A percentile compares a stretch with the other conserved stretches of the same genome.
Evolutionary conservation across 1,140 invertebrate genomes (phyloP).

Genomic region (Cecropterus lyciades): DNA sequence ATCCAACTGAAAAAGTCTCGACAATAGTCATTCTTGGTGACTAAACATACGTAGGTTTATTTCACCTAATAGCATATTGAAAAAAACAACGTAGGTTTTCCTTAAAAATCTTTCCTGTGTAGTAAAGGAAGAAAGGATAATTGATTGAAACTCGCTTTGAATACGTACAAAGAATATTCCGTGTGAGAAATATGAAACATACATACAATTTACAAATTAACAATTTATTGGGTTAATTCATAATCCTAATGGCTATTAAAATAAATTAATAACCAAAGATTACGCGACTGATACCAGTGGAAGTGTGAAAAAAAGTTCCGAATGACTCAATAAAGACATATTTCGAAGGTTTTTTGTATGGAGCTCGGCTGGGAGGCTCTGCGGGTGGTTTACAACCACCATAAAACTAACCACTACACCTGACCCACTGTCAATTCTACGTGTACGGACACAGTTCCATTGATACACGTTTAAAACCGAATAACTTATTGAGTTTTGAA

Average conservation of each 20-base stretch:
- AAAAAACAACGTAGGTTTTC: too few relatives aligned
- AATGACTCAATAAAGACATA: slow-evolving; percentile 28
- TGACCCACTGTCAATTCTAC: slow-evolving; percentile 44
- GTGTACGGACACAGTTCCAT: slow-evolving; percentile 47
- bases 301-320: slow-evolving; percentile 13
- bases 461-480: slow-evolving; percentile 42
- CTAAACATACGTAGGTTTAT: too few relatives aligned
- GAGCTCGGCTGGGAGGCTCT: slow-evolving; percentile 33
- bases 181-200: too few relatives aligned
- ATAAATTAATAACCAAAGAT: background rate
- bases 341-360: slow-evolving; percentile 24
- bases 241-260: background rate
- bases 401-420: slow-evolving; percentile 68
- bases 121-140: too few relatives aligned
- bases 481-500: background rate
- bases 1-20: too few relatives aligned
- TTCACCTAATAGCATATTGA: too few relatives aligned
- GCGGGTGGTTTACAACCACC: slow-evolving; percentile 71
- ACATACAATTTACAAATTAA: background rate
- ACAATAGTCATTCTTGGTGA: too few relatives aligned
- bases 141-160: too few relatives aligned
- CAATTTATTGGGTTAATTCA: background rate
- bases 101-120: too few relatives aligned
- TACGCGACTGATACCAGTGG: background rate
- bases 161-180: too few relatives aligned